These are phyloP conservation scores for Achatina immaculata DNA, from an alignment of 1,140 invertebrate genomes.

Conservation along the genomic window DNA sequence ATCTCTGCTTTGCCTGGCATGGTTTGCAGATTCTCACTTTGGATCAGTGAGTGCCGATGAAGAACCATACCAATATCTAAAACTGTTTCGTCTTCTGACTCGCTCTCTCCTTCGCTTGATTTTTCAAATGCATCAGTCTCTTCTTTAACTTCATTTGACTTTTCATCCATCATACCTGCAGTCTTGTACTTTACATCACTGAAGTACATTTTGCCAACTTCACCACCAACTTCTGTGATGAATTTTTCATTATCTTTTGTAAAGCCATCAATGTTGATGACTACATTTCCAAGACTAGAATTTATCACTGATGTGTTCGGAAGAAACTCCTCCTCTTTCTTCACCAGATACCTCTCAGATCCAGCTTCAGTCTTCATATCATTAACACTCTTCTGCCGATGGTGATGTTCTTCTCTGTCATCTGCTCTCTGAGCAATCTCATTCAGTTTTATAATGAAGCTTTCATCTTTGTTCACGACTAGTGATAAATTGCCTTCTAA, in stretches of 20 bases:
- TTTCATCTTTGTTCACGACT: slow-evolving; percentile 46
- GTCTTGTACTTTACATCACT: slow-evolving; percentile 10
- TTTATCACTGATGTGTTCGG: neutral
- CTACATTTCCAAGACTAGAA: slow-evolving; percentile 15
- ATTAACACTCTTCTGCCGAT: neutral
- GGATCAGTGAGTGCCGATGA: neutral
- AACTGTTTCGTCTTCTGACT: slow-evolving; percentile 26
- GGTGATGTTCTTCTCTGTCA: slow-evolving; percentile 36
- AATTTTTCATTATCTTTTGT: slow-evolving; percentile 24
- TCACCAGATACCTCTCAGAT: slow-evolving; percentile 9
- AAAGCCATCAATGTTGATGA: slow-evolving; percentile 1
- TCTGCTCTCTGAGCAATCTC: slow-evolving; percentile 48
- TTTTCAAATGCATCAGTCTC: slow-evolving; percentile 32
- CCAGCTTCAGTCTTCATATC: slow-evolving; percentile 4
- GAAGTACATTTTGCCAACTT: neutral
- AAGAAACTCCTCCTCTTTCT: slow-evolving; percentile 30
- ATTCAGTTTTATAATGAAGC: slow-evolving; percentile 43
- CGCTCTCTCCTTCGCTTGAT: slow-evolving; percentile 34
- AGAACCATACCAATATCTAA: neutral
- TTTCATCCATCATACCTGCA: neutral
- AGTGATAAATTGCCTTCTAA: slow-evolving; percentile 46
- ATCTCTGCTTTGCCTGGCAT: neutral
- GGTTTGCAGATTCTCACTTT: neutral
- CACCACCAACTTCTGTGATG: neutral
- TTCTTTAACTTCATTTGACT: slow-evolving; percentile 12